A percentile compares a stretch with the other conserved stretches of the same genome.
Evolutionary conservation across 2,888 invertebrate genomes (phyloP).

Genomic region (Cerceris ruficornis): DNA sequence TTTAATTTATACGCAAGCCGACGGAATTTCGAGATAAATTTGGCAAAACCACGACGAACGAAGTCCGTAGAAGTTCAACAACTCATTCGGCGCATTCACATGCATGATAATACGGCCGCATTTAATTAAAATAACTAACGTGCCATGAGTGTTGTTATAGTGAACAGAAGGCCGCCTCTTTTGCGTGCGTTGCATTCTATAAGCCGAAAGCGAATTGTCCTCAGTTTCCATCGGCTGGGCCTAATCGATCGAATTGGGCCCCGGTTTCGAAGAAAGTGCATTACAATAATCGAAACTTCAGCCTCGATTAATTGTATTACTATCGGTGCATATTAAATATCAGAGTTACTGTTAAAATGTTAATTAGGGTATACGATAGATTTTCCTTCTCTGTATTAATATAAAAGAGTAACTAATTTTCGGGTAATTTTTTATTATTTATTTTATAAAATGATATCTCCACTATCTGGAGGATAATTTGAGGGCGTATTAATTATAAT

Average conservation of each 20-base stretch:
- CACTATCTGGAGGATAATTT: too few species aligned
- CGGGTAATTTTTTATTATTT: too few species aligned
- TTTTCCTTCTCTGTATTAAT: too few species aligned
- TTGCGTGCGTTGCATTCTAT: slow-evolving; percentile 13
- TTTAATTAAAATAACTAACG: slow-evolving; percentile 64
- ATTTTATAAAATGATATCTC: too few species aligned
- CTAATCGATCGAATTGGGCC: slow-evolving; percentile 7
- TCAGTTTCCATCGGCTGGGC: slow-evolving; percentile 37
- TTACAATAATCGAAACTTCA: not conserved
- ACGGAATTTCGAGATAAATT: too few species aligned
- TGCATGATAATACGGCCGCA: slow-evolving; percentile 32
- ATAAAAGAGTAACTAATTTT: too few species aligned
- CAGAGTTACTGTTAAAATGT: too few species aligned
- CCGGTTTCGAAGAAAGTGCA: not conserved
- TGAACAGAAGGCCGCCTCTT: slow-evolving; percentile 49
- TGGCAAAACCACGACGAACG: not conserved
- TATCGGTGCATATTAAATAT: not conserved
- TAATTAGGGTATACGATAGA: too few species aligned
- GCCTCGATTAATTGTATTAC: not conserved
- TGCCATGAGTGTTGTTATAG: slow-evolving; percentile 39
- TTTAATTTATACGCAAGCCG: too few species aligned
- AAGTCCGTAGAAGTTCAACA: slow-evolving; percentile 55
- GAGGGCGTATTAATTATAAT: too few species aligned
- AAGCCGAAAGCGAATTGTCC: slow-evolving; percentile 48
- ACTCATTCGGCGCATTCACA: slow-evolving; percentile 40